Percentiles rank a stretch among this genome's conserved stretches.
Conservation (phyloP, 2,113 vertebrate genomes). For the Calonectris borealis region DNA sequence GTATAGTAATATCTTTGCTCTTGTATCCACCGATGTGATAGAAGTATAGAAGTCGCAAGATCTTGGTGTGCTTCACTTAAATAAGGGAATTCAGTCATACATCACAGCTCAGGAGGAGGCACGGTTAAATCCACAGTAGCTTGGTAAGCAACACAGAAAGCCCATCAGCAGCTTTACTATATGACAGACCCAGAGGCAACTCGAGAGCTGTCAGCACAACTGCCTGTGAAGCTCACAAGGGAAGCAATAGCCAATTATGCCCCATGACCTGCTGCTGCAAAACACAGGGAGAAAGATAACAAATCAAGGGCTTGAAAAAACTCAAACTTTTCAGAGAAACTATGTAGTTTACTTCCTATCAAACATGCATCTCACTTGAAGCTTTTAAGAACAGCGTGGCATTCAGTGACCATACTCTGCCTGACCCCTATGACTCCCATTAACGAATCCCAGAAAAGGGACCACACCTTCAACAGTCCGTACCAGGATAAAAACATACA, state of each 20-base stretch:
- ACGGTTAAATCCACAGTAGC: neutral
- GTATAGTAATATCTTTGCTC: neutral
- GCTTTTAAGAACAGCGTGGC: neutral
- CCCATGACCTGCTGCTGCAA: slow-evolving; percentile 1
- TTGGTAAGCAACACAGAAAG: slow-evolving; percentile 31
- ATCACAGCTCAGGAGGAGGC: neutral
- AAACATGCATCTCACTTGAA: neutral
- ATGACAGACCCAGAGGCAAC: slow-evolving; percentile 59
- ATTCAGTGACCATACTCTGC: neutral
- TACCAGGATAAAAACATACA: neutral
- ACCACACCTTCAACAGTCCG: neutral
- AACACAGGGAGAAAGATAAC: slow-evolving; percentile 18
- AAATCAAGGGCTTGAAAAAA: slow-evolving; percentile 32
- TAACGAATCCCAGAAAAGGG: neutral
- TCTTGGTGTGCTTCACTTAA: neutral
- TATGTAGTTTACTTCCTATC: neutral
- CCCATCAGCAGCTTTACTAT: slow-evolving; percentile 32
- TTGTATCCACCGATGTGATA: neutral
- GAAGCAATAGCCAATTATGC: slow-evolving; percentile 39
- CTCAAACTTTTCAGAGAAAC: neutral
- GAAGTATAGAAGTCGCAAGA: neutral
- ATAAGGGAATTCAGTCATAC: slow-evolving; percentile 14
- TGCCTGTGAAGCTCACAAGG: slow-evolving; percentile 31
- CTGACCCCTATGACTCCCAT: neutral
- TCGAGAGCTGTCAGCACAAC: slow-evolving; percentile 32